Percentiles rank a stretch among this genome's conserved stretches.
Conservation (phyloP, 2,888 invertebrate genomes). For the Apeira syringaria region DNA sequence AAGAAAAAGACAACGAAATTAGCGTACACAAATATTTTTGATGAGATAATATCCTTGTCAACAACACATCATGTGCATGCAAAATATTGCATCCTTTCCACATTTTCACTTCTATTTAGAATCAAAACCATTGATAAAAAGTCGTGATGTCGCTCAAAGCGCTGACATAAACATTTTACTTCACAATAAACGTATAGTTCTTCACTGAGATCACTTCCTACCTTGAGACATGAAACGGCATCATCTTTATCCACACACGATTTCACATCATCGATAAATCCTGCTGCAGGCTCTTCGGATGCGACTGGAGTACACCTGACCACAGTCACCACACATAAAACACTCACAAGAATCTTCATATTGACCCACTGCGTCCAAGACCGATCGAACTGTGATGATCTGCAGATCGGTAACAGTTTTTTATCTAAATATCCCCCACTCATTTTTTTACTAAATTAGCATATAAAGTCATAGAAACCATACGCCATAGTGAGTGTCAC, state of each 20-base stretch:
- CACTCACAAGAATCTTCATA: constrained; percentile 66
- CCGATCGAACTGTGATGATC: constrained; percentile 68
- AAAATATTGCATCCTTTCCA: too few relatives aligned
- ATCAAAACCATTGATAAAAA: too few relatives aligned
- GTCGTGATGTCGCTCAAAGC: too few relatives aligned
- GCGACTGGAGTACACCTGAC: constrained; percentile 52
- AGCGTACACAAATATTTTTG: too few relatives aligned
- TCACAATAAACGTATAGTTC: too few relatives aligned
- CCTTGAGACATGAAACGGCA: constrained; percentile 71
- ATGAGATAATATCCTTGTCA: too few relatives aligned
- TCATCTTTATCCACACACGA: constrained; percentile 30
- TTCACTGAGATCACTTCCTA: constrained; percentile 51
- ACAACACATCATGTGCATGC: too few relatives aligned
- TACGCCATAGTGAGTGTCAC: constrained; percentile 69
- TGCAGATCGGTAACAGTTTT: constrained; percentile 71
- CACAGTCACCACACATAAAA: constrained; percentile 57
- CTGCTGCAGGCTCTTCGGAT: constrained; percentile 8
- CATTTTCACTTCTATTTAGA: too few relatives aligned
- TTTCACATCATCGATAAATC: constrained; percentile 13
- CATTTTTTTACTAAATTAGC: constrained; percentile 58
- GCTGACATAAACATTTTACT: background rate
- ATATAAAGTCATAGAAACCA: constrained; percentile 67
- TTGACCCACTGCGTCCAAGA: constrained; percentile 54
- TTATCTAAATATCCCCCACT: constrained; percentile 77
- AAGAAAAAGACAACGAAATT: too few relatives aligned